phyloP scores from a whole-genome alignment of 2,888 invertebrate genomes.

The Gari tellinella region DNA sequence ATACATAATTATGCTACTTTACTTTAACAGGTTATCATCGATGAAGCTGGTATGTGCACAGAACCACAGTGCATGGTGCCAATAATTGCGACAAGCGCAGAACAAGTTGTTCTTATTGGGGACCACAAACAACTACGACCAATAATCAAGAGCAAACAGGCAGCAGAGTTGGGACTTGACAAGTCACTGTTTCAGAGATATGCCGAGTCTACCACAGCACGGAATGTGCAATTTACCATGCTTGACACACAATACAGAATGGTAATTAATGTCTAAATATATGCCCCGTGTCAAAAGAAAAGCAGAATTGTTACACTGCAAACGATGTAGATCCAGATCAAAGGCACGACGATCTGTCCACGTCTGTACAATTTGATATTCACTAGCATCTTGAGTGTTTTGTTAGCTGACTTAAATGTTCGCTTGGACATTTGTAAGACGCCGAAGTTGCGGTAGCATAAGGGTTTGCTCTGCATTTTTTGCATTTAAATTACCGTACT shows the following conservation, averaged over 20 bases:
- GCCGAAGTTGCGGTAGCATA: too few species aligned
- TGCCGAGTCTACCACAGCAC: neutral
- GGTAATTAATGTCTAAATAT: conserved; percentile 72
- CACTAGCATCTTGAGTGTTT: too few species aligned
- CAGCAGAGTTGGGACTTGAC: conserved; percentile 59
- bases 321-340: too few species aligned
- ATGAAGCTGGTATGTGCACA: conserved; percentile 80
- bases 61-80: conserved; percentile 78
- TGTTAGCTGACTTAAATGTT: too few species aligned
- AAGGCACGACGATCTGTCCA: too few species aligned
- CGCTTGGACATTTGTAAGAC: too few species aligned
- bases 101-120: conserved; percentile 78
- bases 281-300: too few species aligned
- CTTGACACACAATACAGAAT: conserved; percentile 78
- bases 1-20: too few species aligned
- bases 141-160: conserved; percentile 69
- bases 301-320: too few species aligned
- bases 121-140: conserved; percentile 81
- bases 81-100: conserved; percentile 69
- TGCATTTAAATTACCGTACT: too few species aligned
- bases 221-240: conserved; percentile 50
- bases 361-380: too few species aligned
- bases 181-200: conserved; percentile 62
- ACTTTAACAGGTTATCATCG: conserved; percentile 74
- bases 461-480: too few species aligned